Conservation (phyloP, 2,888 invertebrate genomes). For the Halictus ligatus region DNA sequence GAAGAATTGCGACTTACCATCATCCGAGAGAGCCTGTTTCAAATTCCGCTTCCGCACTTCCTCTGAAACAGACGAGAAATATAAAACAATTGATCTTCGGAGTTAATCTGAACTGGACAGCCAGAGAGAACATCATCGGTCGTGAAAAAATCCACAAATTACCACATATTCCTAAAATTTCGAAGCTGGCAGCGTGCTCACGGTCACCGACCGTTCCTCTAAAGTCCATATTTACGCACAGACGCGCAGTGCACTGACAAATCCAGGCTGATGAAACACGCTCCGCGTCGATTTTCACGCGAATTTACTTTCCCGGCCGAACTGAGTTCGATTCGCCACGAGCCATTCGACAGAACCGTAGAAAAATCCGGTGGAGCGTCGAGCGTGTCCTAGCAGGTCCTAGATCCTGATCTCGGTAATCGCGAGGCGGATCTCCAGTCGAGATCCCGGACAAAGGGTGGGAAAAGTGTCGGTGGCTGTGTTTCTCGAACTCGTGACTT, state of each 20-base stretch:
- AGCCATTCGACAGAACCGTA: not conserved
- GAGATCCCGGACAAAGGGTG: not conserved
- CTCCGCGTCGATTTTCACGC: not conserved
- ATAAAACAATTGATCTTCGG: not conserved
- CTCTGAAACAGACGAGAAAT: constrained; percentile 65
- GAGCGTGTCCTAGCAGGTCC: not conserved
- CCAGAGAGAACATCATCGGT: not conserved
- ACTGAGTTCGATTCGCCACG: not conserved
- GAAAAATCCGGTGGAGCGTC: not conserved
- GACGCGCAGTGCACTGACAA: not conserved
- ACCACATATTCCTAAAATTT: not conserved
- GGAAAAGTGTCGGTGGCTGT: not conserved
- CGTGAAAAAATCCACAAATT: not conserved
- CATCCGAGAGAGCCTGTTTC: too few relatives aligned
- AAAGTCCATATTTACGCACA: constrained; percentile 10
- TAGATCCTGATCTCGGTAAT: not conserved
- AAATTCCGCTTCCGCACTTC: constrained; percentile 28
- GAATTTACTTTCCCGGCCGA: not conserved
- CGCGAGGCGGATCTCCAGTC: not conserved
- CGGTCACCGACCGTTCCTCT: not conserved
- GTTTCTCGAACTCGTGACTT: constrained; percentile 15
- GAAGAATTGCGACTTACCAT: constrained; percentile 39
- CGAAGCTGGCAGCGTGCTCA: not conserved
- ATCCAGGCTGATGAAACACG: not conserved
- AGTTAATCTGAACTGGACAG: not conserved